Base-by-base conservation (phyloP, 2,113 vertebrate genomes). In the Chamaetylas fuelleborni region DNA sequence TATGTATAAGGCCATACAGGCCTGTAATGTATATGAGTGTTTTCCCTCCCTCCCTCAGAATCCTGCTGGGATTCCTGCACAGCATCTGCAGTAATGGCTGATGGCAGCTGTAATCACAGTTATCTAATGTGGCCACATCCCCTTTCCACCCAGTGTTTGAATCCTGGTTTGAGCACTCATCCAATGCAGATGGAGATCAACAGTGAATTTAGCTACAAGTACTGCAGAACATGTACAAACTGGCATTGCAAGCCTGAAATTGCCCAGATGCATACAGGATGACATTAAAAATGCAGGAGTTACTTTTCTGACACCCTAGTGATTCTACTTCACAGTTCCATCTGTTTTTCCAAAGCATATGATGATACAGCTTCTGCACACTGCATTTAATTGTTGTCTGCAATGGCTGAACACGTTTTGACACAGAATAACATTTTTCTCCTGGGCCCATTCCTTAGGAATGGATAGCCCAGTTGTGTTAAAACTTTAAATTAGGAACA, bases 401-500 rank as follows among this genome's bases (percentile, higher is more conserved):
- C 54, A 80, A 57, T 81, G 57, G 66, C 88, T 88, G 79, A 95
- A 88, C 50, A 80, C 0, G 0, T 72, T 94, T 80, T 89, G 65
- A 92, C 53, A 61, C 36, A 91, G 36, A 89, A 79, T 78, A 92
- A 78, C 47, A 23, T 92, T 88, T 92, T 92, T 81, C 65, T 81
- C 43, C 16, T 51, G 43, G 66, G 74, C 18, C 16, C 4, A 38
- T 50, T 88, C 25, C n/a, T 43, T 86, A 62, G 92, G 31, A 88
- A 81, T 61, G n/a, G 43, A 71, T 95, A 61, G 51, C 73, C 14
- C 87, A 29, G 53, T 89, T 88, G 60, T 92, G 60, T 60, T 86
- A 62, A 93, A 94, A 85, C 36, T 86, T 86, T n/a, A 61, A 90
- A 92, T 94, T 73, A 89, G 50, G 50, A 91, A 50, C 45, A 85